phyloP scores from a whole-genome alignment of 2,113 vertebrate species.

The Gopherus evgoodei region DNA sequence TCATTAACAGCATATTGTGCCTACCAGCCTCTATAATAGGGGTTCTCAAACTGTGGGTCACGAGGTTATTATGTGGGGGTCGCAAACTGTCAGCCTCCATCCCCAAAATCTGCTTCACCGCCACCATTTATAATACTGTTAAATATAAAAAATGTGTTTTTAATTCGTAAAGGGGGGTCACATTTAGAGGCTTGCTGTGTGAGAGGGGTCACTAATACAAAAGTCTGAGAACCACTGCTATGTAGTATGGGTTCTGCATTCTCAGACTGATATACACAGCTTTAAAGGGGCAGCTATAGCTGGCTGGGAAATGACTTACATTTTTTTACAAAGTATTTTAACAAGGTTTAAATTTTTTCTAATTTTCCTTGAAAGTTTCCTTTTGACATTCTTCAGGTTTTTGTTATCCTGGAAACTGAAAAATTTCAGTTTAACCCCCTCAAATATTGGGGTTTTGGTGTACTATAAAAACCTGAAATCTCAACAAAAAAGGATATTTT shows the following conservation, averaged over 20 bases:
- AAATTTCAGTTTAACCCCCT: neutral
- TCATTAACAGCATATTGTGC: neutral
- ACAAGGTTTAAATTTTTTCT: neutral
- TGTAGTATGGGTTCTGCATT: neutral
- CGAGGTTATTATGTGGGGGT: too few species aligned
- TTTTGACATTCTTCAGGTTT: neutral
- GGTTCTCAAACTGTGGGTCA: too few species aligned
- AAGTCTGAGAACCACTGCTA: neutral
- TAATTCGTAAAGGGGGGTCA: too few species aligned
- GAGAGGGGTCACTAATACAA: too few species aligned
- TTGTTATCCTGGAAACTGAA: neutral
- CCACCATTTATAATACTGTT: too few species aligned
- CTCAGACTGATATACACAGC: neutral
- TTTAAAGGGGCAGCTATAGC: neutral
- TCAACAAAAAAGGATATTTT: neutral
- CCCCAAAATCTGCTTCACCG: too few species aligned
- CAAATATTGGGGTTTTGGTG: neutral
- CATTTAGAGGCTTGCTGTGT: too few species aligned
- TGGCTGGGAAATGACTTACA: neutral
- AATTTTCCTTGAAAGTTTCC: neutral
- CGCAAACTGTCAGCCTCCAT: too few species aligned
- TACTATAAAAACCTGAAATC: neutral
- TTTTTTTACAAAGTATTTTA: neutral
- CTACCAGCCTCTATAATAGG: neutral
- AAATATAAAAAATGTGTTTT: too few species aligned